A percentile compares a stretch with the other conserved stretches of the same genome.
phyloP scores from a whole-genome alignment of 1,140 invertebrate genomes.

The Diplogasteroides magnus region DNA sequence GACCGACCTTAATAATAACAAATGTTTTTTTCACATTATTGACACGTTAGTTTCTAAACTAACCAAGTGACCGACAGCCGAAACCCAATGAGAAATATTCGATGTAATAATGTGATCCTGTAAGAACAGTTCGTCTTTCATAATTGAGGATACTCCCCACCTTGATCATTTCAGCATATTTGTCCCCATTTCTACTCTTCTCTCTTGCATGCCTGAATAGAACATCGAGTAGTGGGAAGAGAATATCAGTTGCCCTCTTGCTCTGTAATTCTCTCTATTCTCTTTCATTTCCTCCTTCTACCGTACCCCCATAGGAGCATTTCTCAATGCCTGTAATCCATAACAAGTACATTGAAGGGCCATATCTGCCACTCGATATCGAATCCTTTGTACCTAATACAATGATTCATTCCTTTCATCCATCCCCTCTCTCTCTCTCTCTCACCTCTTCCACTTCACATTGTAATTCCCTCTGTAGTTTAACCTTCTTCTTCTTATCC shows the following conservation, averaged over 20 bases:
- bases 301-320: background rate
- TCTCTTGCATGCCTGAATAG: background rate
- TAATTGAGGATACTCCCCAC: background rate
- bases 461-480: background rate
- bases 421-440: background rate
- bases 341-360: background rate
- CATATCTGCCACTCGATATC: background rate
- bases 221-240: background rate
- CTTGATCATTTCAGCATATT: background rate
- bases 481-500: background rate
- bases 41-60: too few species aligned
- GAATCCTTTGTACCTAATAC: background rate
- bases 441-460: background rate
- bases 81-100: background rate
- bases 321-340: background rate
- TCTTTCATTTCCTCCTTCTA: too few species aligned
- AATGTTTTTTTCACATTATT: too few species aligned
- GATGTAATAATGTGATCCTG: background rate
- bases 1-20: background rate
- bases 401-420: background rate
- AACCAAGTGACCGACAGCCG: background rate
- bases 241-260: background rate
- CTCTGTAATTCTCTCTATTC: background rate
- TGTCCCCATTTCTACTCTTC: background rate
- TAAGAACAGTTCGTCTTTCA: background rate